Conservation (phyloP, 2,888 invertebrate genomes). For the Diachrysia chrysitis region DNA sequence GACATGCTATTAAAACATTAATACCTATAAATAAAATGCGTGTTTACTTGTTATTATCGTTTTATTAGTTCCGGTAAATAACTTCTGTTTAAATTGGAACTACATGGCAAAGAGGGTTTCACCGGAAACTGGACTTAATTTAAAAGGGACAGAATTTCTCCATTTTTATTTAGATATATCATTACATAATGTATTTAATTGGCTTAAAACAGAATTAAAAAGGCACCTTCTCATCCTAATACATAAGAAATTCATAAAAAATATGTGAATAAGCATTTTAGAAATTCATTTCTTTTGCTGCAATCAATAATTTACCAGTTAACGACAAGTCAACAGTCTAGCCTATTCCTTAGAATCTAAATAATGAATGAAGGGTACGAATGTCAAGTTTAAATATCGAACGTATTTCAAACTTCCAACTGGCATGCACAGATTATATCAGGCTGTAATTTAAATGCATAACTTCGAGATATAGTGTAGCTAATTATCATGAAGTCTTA, state of each 20-base stretch:
- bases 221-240: too few relatives aligned
- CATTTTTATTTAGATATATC: too few relatives aligned
- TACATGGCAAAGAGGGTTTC: conserved; percentile 2
- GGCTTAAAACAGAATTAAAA: too few relatives aligned
- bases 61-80: conserved; percentile 41
- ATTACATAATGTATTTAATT: too few relatives aligned
- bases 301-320: background rate
- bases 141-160: background rate
- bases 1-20: conserved; percentile 50
- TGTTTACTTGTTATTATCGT: conserved; percentile 20
- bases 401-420: conserved; percentile 9
- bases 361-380: conserved; percentile 6
- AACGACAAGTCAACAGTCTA: background rate
- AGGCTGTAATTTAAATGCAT: conserved; percentile 27
- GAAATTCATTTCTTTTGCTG: background rate
- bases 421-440: conserved; percentile 14
- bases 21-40: conserved; percentile 23
- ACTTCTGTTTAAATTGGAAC: conserved; percentile 12
- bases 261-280: too few relatives aligned
- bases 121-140: background rate
- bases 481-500: conserved; percentile 30
- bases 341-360: background rate
- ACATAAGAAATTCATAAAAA: too few relatives aligned
- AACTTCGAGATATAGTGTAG: conserved; percentile 20
- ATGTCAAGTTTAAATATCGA: conserved; percentile 27